Evolutionary conservation across 1,140 invertebrate genomes (phyloP), one percentile per base, ranked within the genome.

Genomic region (Bombus sylvicola): DNA sequence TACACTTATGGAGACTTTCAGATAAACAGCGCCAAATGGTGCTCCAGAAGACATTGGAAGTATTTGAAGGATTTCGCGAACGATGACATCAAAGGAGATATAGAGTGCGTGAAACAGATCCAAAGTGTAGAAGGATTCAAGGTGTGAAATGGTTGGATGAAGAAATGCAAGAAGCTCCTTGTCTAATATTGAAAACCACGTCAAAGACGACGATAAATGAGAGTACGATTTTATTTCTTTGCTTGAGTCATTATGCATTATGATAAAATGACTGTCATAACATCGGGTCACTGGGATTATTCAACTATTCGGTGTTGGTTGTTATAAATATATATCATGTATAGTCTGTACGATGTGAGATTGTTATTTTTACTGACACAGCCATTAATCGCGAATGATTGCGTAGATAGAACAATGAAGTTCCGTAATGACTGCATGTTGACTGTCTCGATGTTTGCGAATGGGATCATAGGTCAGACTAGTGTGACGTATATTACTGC

Each of bases 1-100:
- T 96, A 96, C 87, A 96, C 96, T 88, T 96, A 96, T 84, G 97
- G 97, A 57, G 92, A 97, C 3, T 97, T 97, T 88, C 97, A 97
- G 96, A 97, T 97, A 47, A 97, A 96, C 94, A 97, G 97, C 92
- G 96, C 96, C 85, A 96, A 96, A 75, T 97, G 96, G 96, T 97
- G 97, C 93, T 96, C 96, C 85, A 96, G 96, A 77, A 96, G 96
- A 96, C 72, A 95, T 95, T 59, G 97, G 97, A 96, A 97, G 90
- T 97, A 97, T 93, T 97, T 97, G 93, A 96, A 97, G 96, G 92
- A 94, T 22, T 96, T 96, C 96, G 66, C 92, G 93, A 76, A 97
- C 86, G 97, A 97, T 81, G 96, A 97, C 75, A 96, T 97, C 28
- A 94, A 95, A 25, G 97, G 97, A 83, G 97, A 97, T 90, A 96